Conservation (phyloP, 2,888 invertebrate species). For the Drosophila prostipennis region DNA sequence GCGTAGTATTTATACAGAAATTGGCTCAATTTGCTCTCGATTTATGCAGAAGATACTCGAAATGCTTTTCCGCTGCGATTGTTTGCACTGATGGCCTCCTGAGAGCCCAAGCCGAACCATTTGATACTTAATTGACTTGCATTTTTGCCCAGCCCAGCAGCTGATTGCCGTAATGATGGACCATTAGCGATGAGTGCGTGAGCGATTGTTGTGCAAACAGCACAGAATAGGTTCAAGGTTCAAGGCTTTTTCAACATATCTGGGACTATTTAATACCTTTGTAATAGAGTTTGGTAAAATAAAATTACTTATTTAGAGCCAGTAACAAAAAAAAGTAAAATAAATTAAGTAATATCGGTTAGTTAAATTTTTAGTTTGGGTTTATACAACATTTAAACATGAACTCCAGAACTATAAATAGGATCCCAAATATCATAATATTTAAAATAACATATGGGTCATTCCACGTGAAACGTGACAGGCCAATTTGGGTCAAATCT, state of each 20-base stretch:
- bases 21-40: constrained; percentile 79
- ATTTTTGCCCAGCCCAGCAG: constrained; percentile 52
- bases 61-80: constrained; percentile 63
- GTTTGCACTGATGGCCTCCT: constrained; percentile 67
- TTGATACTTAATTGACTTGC: constrained; percentile 81
- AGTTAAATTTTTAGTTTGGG: too few relatives aligned
- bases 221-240: constrained; percentile 1
- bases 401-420: too few relatives aligned
- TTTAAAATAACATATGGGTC: too few relatives aligned
- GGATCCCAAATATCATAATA: too few relatives aligned
- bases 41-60: constrained; percentile 76
- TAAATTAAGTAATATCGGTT: too few relatives aligned
- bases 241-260: not conserved
- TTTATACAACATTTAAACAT: too few relatives aligned
- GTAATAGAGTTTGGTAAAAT: too few relatives aligned
- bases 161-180: constrained; percentile 55
- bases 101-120: constrained; percentile 52
- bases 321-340: too few relatives aligned
- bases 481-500: too few relatives aligned
- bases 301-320: too few relatives aligned
- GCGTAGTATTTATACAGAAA: constrained; percentile 72
- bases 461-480: too few relatives aligned
- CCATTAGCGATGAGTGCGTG: constrained; percentile 43
- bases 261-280: not conserved
- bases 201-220: constrained; percentile 22